Evolutionary conservation across 1,140 invertebrate species (phyloP).

Genomic region (Lepidurus apus): DNA sequence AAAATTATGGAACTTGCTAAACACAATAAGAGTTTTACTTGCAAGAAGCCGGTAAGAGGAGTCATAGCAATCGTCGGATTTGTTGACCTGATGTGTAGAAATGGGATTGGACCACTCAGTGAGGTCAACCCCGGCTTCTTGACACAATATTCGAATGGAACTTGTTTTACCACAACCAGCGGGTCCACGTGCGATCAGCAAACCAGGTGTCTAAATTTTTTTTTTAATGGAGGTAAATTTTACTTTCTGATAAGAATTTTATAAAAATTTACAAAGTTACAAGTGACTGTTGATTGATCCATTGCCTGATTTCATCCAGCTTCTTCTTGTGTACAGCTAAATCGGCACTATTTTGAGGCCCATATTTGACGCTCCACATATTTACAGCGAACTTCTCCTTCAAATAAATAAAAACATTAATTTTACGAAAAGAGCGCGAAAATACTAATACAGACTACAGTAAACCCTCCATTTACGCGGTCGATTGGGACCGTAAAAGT

Average conservation of each 20-base stretch:
- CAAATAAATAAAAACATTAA: no score
- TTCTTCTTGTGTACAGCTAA: not conserved
- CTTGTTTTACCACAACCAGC: constrained; percentile 5
- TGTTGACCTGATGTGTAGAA: not conserved
- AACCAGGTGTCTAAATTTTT: not conserved
- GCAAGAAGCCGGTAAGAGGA: not conserved
- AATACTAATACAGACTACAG: not conserved
- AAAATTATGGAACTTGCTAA: not conserved
- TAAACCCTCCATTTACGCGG: not conserved
- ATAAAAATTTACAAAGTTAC: not conserved
- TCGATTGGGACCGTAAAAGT: no score
- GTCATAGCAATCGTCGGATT: not conserved
- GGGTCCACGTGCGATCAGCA: not conserved
- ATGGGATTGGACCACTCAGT: not conserved
- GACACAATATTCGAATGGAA: not conserved
- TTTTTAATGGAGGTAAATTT: not conserved
- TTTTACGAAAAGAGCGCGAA: not conserved
- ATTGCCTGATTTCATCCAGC: not conserved
- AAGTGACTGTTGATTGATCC: not conserved
- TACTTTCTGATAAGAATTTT: no score
- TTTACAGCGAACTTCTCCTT: not conserved
- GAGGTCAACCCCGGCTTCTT: not conserved
- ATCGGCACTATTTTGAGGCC: not conserved
- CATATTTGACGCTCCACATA: not conserved
- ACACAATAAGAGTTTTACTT: not conserved